A percentile compares a stretch with the other conserved stretches of the same genome.
phyloP scores from a whole-genome alignment of 2,113 vertebrate genomes.

The Etheostoma spectabile region DNA sequence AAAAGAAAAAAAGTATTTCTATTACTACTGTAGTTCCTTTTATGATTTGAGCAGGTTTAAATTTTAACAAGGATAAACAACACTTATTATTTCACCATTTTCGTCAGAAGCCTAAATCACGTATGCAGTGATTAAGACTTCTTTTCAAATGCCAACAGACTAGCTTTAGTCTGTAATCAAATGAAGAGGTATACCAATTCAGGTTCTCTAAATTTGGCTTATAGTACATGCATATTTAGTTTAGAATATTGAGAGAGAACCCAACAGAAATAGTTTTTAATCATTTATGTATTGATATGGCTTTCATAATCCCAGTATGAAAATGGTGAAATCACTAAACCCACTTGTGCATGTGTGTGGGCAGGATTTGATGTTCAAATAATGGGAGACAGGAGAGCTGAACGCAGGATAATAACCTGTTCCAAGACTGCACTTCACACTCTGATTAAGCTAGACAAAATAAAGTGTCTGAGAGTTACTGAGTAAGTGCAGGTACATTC shows the following conservation, averaged over 20 bases:
- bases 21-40: not conserved
- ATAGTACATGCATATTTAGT: not conserved
- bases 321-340: constrained; percentile 10
- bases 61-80: not conserved
- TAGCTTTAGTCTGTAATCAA: not conserved
- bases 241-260: not conserved
- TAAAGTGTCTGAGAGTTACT: constrained; percentile 3
- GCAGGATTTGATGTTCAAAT: constrained; percentile 34
- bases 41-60: not conserved
- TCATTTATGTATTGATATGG: not conserved
- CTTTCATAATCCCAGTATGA: not conserved
- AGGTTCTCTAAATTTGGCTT: no score
- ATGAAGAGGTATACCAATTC: no score
- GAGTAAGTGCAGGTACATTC: not conserved
- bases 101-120: not conserved
- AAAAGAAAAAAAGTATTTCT: not conserved
- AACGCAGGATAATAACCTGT: constrained; percentile 58
- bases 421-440: constrained; percentile 32
- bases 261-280: not conserved
- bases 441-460: constrained; percentile 56
- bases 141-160: not conserved
- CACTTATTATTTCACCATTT: not conserved
- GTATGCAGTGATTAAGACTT: not conserved
- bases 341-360: constrained; percentile 14
- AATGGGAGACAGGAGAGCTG: constrained; percentile 37